Base-by-base conservation (phyloP, 2,797 vertebrate genomes). In the Leuciscus waleckii region DNA sequence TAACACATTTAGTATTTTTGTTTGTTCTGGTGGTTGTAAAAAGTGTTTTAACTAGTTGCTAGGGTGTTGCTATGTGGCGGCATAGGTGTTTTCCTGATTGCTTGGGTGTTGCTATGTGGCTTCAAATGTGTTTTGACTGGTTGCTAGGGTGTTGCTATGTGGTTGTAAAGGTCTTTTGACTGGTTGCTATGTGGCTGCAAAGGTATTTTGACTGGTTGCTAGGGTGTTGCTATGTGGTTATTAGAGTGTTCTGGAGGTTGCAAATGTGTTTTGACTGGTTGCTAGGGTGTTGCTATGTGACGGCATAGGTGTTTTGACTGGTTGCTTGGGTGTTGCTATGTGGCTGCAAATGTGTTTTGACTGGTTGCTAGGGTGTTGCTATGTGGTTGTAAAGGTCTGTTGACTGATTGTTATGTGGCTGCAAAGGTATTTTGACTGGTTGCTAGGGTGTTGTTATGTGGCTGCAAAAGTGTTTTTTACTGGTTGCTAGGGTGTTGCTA, bases 131-230 rank as follows among this genome's bases (percentile, higher is more conserved):
- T 56, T 23, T 56, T 56, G 2, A 9, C 54, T 58, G 9, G 23
- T 61, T 61, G 8, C 54, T 56, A 3, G 2, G 2, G 1, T 23
- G 7, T 23, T 51, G 7, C 51, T 54, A 21, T 54, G 54, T 23
- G 54, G 54, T 0, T 1, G 54, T 0, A 23, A 23, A 56, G 0
- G 8, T 23, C 0, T 13, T 5, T 61, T 26, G n/a, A 61, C 0
- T 6, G n/a, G 4, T 61, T 61, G 11, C 10, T 61, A 5, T 5
- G 56, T n/a, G 3, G 11, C 0, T 14, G 1, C 0, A 29, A 6
- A 26, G 2, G 5, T 26, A 1, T 6, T 1, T 29, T 63, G n/a
- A 14, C 11, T 29, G 11, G 4, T 14, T 29, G 4, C n/a, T 26
- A 26, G 13, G 5, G 58, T 2, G 5, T 29, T 29, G 58, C 11